Evolutionary conservation across 2,113 vertebrate species (phyloP).

Genomic region (Eretmochelys imbricata): DNA sequence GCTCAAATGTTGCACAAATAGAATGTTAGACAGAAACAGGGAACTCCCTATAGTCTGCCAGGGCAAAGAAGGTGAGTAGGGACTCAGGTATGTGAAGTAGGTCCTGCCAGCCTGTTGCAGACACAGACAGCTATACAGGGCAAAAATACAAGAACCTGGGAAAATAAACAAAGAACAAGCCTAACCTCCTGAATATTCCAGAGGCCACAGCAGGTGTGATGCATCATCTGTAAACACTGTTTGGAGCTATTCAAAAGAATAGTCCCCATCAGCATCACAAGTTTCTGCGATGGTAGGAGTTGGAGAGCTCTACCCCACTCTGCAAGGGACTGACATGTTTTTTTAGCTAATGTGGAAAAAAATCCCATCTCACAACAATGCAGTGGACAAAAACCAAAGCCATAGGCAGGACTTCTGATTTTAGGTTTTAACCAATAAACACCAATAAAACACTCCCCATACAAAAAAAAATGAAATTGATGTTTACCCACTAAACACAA

Average conservation of each 20-base stretch:
- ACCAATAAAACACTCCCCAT: too few relatives aligned
- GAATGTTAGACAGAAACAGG: neutral
- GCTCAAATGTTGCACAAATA: neutral
- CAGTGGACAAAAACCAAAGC: neutral
- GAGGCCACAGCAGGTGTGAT: neutral
- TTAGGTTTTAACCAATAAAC: too few relatives aligned
- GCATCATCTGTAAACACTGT: neutral
- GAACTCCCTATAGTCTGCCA: neutral
- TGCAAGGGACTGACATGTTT: neutral
- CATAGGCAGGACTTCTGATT: neutral
- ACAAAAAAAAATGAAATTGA: neutral
- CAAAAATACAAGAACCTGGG: neutral
- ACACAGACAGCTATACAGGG: neutral
- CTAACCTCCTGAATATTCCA: neutral
- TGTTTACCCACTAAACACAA: neutral
- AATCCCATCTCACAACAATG: neutral
- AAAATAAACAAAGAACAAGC: neutral
- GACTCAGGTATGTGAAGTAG: neutral
- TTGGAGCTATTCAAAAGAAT: neutral
- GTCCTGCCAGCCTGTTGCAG: neutral
- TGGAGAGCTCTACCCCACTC: neutral
- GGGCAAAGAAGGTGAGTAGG: neutral
- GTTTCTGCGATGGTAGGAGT: neutral
- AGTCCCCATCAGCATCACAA: neutral
- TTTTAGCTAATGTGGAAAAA: neutral